Percentiles rank a stretch among this genome's conserved stretches.
These are phyloP conservation scores for Dinoponera quadriceps DNA, from an alignment of 1,140 invertebrate species.

Conservation along the genomic window DNA sequence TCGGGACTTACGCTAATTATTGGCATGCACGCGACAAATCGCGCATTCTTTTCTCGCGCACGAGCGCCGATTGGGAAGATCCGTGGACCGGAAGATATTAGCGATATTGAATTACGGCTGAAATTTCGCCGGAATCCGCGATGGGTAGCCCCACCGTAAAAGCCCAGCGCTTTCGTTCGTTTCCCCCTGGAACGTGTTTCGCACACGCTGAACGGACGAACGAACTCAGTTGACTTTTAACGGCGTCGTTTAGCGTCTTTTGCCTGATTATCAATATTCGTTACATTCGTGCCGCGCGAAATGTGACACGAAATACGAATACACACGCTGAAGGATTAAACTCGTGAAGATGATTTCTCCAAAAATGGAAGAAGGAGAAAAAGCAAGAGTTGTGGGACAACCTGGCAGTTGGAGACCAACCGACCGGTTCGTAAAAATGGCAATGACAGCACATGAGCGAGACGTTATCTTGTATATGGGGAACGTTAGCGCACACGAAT, in stretches of 20 bases:
- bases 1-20: slow-evolving; percentile 37
- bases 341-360: slow-evolving; percentile 47
- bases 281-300: slow-evolving; percentile 44
- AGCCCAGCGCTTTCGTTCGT: slow-evolving; percentile 28
- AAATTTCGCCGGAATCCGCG: slow-evolving; percentile 42
- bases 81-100: slow-evolving; percentile 23
- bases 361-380: no score
- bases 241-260: slow-evolving; percentile 4
- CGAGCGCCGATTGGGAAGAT: slow-evolving; percentile 13
- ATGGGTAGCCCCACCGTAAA: slow-evolving; percentile 56
- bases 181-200: slow-evolving; percentile 42
- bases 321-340: neutral
- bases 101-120: slow-evolving; percentile 28
- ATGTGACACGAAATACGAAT: slow-evolving; percentile 60
- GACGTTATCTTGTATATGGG: no score
- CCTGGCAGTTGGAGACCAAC: no score
- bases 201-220: slow-evolving; percentile 54
- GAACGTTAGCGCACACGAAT: neutral
- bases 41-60: slow-evolving; percentile 30
- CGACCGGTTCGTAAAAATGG: neutral
- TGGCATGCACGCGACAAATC: neutral
- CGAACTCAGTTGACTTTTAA: slow-evolving; percentile 58
- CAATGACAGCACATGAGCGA: neutral
- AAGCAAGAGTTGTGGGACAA: no score
- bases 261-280: slow-evolving; percentile 58